A percentile compares a stretch with the other conserved stretches of the same genome.
Evolutionary conservation across 2,888 invertebrate genomes (phyloP).

Genomic region (Drosophila paramelanica): DNA sequence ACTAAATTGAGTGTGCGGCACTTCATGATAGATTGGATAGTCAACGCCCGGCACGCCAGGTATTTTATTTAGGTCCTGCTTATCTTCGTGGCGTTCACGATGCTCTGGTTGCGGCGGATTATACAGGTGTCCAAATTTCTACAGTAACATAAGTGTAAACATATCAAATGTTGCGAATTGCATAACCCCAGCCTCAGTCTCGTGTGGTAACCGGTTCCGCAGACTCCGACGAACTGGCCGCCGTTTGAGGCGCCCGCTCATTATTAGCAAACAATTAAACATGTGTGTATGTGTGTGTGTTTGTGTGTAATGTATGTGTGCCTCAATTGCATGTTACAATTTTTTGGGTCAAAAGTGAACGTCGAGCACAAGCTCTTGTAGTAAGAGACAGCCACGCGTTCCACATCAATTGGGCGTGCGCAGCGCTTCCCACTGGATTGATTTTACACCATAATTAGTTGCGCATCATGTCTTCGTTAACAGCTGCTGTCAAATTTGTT

Average conservation of each 20-base stretch:
- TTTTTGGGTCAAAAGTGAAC: conserved; percentile 85
- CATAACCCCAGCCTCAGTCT: conserved; percentile 53
- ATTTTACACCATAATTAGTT: conserved; percentile 38
- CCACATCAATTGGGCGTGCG: conserved; percentile 38
- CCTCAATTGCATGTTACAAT: conserved; percentile 74
- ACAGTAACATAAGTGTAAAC: conserved; percentile 35
- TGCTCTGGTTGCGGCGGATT: conserved; percentile 77
- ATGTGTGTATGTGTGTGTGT: conserved; percentile 33
- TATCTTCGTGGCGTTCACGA: conserved; percentile 69
- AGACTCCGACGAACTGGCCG: conserved; percentile 36
- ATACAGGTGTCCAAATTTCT: conserved; percentile 83
- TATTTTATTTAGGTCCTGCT: conserved; percentile 92
- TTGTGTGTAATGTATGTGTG: conserved; percentile 26
- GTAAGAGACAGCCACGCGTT: conserved; percentile 22
- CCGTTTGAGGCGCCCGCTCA: conserved; percentile 27
- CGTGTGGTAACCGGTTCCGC: conserved; percentile 65
- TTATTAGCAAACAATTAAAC: conserved; percentile 67
- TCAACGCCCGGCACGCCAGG: conserved; percentile 93
- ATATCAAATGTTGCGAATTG: conserved; percentile 53
- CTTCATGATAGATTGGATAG: conserved; percentile 91
- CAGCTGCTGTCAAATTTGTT: conserved; percentile 10
- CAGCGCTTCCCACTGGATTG: conserved; percentile 25
- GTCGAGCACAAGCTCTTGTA: conserved; percentile 51
- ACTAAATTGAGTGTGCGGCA: conserved; percentile 92
- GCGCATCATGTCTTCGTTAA: conserved; percentile 17